phyloP scores from a whole-genome alignment of 2,797 vertebrate species.

The Acanthopagrus latus region DNA sequence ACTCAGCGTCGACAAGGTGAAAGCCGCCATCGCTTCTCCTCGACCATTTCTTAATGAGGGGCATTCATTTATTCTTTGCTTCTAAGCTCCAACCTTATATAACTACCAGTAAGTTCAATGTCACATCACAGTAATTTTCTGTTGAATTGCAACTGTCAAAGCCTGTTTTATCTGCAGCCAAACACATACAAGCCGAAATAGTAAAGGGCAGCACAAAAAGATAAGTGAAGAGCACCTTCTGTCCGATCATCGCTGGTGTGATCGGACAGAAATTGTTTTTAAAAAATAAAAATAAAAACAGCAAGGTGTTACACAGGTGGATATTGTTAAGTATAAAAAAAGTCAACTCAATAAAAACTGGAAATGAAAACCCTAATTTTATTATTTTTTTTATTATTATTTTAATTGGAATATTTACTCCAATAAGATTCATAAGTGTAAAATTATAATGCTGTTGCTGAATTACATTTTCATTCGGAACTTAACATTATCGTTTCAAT shows the following conservation, averaged over 20 bases:
- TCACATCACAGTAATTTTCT: constrained; percentile 43
- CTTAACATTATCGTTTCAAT: too few species aligned
- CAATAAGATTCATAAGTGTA: too few species aligned
- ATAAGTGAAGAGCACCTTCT: neutral
- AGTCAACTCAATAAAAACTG: too few species aligned
- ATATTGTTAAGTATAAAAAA: too few species aligned
- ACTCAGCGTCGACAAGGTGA: constrained; percentile 41
- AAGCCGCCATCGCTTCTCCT: constrained; percentile 37
- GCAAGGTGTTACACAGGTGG: neutral
- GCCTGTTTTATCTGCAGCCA: constrained; percentile 20
- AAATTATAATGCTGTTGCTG: too few species aligned
- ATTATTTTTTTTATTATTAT: too few species aligned
- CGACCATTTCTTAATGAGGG: constrained; percentile 31
- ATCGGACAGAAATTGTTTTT: too few species aligned
- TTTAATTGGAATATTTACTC: too few species aligned
- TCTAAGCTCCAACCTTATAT: constrained; percentile 34
- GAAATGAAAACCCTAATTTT: too few species aligned
- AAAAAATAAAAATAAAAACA: neutral
- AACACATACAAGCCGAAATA: constrained; percentile 24
- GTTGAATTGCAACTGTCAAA: constrained; percentile 20
- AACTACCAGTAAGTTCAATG: constrained; percentile 34
- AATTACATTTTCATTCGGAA: too few species aligned
- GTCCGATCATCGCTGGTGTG: neutral
- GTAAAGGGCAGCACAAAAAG: neutral
- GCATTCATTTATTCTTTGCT: constrained; percentile 40